Percentiles rank a stretch among this genome's conserved stretches.
Conservation (phyloP, 2,797 vertebrate species). For the Prionace glauca region DNA sequence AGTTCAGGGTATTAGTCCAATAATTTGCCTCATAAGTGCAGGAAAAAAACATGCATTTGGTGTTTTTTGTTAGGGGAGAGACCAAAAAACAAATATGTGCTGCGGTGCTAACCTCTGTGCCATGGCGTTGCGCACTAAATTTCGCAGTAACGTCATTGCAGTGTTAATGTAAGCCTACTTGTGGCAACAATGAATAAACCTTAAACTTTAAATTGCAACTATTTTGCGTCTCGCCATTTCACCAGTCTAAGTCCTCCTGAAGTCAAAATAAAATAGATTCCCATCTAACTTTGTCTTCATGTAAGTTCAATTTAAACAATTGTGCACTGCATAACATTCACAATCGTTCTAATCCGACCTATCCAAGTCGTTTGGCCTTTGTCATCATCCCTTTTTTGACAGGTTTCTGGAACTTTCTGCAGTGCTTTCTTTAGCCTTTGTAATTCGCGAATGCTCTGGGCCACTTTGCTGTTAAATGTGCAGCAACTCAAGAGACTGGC, state of each 20-base stretch:
- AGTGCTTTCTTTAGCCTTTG: not conserved
- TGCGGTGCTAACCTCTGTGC: too few relatives aligned
- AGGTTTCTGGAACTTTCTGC: not conserved
- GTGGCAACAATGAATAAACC: too few relatives aligned
- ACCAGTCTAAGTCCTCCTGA: not conserved
- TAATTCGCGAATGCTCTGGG: not conserved
- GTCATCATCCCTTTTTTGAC: not conserved
- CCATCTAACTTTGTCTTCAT: not conserved
- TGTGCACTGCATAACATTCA: not conserved
- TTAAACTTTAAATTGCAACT: not conserved
- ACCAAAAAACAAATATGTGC: too few relatives aligned
- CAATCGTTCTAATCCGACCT: not conserved
- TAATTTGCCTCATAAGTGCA: not conserved
- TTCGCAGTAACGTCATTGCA: too few relatives aligned
- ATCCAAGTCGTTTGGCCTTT: not conserved
- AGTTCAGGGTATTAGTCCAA: too few relatives aligned
- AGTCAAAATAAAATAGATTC: not conserved
- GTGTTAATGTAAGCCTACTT: too few relatives aligned
- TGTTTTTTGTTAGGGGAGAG: not conserved
- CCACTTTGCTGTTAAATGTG: too few relatives aligned
- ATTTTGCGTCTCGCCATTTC: not conserved
- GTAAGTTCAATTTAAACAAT: not conserved
- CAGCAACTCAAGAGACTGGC: not conserved
- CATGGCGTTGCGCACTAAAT: too few relatives aligned
- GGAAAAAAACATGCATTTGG: not conserved